Percentiles rank a stretch among this genome's conserved stretches.
phyloP scores from a whole-genome alignment of 2,888 invertebrate genomes.

The Pristionchus mayeri region DNA sequence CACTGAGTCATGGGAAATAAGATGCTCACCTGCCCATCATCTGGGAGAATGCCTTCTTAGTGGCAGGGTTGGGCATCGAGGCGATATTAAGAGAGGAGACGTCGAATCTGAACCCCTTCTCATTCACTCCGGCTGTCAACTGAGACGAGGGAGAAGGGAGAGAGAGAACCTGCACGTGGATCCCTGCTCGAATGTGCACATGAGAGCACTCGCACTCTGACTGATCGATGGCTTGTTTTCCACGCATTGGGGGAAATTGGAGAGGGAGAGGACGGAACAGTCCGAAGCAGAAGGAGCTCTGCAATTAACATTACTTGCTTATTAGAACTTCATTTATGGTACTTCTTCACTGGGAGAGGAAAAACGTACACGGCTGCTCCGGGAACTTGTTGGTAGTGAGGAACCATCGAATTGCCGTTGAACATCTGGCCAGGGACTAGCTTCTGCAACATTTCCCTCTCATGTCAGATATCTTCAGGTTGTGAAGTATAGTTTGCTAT shows the following conservation, averaged over 20 bases:
- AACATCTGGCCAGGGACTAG: conserved; percentile 15
- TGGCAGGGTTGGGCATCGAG: neutral
- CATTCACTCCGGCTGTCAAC: too few species aligned
- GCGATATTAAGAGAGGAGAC: neutral
- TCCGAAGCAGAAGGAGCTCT: neutral
- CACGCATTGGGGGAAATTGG: neutral
- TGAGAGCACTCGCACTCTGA: neutral
- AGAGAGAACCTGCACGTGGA: conserved; percentile 43
- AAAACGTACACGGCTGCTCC: neutral
- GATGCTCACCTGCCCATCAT: conserved; percentile 18
- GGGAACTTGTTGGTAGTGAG: neutral
- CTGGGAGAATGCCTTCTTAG: conserved; percentile 2
- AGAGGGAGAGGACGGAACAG: conserved; percentile 18
- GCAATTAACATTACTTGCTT: neutral
- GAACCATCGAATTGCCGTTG: conserved; percentile 30
- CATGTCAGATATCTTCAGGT: neutral
- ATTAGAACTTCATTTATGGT: neutral
- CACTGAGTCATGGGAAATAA: too few species aligned
- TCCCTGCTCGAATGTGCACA: conserved; percentile 36
- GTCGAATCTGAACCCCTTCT: conserved; percentile 15
- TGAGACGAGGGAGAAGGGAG: too few species aligned
- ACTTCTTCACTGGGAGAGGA: neutral
- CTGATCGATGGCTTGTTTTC: neutral
- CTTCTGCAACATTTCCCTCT: neutral
- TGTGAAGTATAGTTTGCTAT: too few species aligned